Percentiles rank a stretch among this genome's conserved stretches.
Evolutionary conservation across 1,140 invertebrate species (phyloP).

Genomic region (Drosophila punjabiensis): DNA sequence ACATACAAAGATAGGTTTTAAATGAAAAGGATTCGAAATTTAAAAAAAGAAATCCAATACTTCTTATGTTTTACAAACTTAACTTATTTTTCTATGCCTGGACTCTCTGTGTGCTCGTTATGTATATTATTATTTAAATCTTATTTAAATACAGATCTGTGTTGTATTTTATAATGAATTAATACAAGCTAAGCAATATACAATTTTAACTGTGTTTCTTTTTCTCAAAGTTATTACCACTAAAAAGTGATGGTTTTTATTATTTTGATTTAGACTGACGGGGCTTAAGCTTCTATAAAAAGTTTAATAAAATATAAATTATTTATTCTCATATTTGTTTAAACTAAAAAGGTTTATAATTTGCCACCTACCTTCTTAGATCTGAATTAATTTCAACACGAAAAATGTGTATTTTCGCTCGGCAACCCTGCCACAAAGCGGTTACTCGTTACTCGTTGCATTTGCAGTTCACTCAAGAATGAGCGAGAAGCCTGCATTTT

Average conservation of each 20-base stretch:
- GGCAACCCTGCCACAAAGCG: background rate
- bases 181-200: slow-evolving; percentile 4
- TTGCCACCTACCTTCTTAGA: too few relatives aligned
- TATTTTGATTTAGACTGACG: too few relatives aligned
- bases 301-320: too few relatives aligned
- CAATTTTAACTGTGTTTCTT: background rate
- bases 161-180: slow-evolving; percentile 38
- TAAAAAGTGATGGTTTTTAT: background rate
- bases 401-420: background rate
- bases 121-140: slow-evolving; percentile 62
- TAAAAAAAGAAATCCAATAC: background rate
- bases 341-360: too few relatives aligned
- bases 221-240: background rate
- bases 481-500: background rate
- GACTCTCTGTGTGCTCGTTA: slow-evolving; percentile 25
- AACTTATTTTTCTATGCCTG: background rate
- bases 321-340: too few relatives aligned
- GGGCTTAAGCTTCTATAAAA: too few relatives aligned
- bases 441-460: background rate
- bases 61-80: background rate
- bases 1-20: background rate
- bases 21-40: background rate
- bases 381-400: background rate
- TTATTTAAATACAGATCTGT: slow-evolving; percentile 67
- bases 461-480: background rate